Percentiles rank a stretch among this genome's conserved stretches.
These are phyloP conservation scores for Dufourea novaeangliae DNA, from an alignment of 1,140 invertebrate species.

Conservation along the genomic window DNA sequence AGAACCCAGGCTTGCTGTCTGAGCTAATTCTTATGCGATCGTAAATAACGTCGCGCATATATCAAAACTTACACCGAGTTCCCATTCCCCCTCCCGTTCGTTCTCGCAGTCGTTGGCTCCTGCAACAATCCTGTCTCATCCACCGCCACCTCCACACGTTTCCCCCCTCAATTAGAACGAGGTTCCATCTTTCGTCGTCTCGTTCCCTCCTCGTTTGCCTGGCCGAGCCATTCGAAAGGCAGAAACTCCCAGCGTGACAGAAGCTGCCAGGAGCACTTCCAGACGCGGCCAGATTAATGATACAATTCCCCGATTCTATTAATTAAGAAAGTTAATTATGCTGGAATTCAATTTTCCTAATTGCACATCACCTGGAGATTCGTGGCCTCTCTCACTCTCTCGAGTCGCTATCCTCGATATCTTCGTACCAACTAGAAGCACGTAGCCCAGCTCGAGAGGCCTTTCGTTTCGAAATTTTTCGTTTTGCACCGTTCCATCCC, in stretches of 20 bases:
- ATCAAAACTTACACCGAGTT: conserved; percentile 75
- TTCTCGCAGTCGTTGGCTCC: conserved; percentile 48
- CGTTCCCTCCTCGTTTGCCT: background rate
- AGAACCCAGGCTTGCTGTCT: conserved; percentile 49
- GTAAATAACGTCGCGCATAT: conserved; percentile 77
- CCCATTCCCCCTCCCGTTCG: conserved; percentile 39
- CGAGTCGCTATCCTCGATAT: conserved; percentile 21
- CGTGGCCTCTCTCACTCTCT: no score
- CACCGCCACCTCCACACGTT: background rate
- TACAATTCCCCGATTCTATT: conserved; percentile 73
- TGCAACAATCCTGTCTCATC: conserved; percentile 44
- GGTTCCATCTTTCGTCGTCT: background rate
- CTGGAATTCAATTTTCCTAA: conserved; percentile 74
- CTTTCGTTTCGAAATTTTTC: conserved; percentile 17
- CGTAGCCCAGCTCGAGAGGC: background rate
- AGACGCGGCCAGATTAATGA: conserved; percentile 68
- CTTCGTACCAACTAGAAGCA: conserved; percentile 22
- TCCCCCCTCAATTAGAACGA: conserved; percentile 3
- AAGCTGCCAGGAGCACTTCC: conserved; percentile 60
- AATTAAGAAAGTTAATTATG: conserved; percentile 76
- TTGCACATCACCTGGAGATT: conserved; percentile 65
- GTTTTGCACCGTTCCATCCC: conserved; percentile 4
- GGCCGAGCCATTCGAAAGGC: background rate
- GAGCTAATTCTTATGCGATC: conserved; percentile 78
- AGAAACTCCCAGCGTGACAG: conserved; percentile 23